Evolutionary conservation across 35 echinoderm and acorn worm species (phyloP).

Genomic region (Diadema setosum): DNA sequence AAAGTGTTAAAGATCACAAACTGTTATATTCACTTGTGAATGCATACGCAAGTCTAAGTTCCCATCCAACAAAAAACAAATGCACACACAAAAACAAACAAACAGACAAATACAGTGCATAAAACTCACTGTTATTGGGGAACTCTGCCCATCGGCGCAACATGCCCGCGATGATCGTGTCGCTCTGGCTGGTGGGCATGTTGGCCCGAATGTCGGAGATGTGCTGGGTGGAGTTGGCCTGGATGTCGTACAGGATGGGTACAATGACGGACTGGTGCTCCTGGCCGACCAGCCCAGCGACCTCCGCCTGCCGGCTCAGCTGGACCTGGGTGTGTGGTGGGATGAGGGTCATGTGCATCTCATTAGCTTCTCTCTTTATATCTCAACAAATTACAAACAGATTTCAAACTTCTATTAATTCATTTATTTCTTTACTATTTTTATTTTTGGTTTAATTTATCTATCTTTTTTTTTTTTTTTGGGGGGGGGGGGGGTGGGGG

Average conservation of each 20-base stretch:
- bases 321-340: constrained; percentile 65
- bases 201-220: neutral
- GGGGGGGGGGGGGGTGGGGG: too few relatives aligned
- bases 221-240: constrained; percentile 48
- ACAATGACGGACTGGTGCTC: constrained; percentile 57
- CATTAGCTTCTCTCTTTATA: too few relatives aligned
- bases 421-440: too few relatives aligned
- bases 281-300: constrained; percentile 5
- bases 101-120: neutral
- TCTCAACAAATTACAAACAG: too few relatives aligned
- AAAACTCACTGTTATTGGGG: constrained; percentile 38
- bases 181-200: neutral
- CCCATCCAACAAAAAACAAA: neutral
- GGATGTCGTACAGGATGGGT: constrained; percentile 72
- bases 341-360: too few relatives aligned
- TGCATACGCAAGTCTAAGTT: neutral
- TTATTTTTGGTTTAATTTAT: too few relatives aligned
- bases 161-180: constrained; percentile 14
- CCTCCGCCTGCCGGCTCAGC: constrained; percentile 59
- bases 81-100: too few relatives aligned
- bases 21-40: neutral
- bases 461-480: too few relatives aligned
- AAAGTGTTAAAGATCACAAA: neutral
- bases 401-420: too few relatives aligned
- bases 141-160: constrained; percentile 55